Conservation (phyloP, 1,140 invertebrate genomes). For the Drosophila obscura region DNA sequence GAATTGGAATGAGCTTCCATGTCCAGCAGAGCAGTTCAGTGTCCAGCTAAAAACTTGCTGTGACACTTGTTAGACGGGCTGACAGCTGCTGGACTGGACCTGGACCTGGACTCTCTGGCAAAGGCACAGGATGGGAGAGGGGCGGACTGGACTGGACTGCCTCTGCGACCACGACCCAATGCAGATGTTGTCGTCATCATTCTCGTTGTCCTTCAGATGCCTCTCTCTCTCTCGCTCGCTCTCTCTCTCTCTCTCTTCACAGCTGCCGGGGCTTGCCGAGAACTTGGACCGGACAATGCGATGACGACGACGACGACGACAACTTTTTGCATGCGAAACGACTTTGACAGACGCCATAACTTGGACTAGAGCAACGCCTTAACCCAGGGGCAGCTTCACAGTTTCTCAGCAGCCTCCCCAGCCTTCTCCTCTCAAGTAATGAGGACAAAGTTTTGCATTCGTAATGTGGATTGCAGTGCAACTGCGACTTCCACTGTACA, state of each 20-base stretch:
- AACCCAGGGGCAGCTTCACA: constrained; percentile 68
- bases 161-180: constrained; percentile 47
- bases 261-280: constrained; percentile 53
- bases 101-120: constrained; percentile 11
- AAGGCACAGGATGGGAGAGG: constrained; percentile 22
- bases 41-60: constrained; percentile 68
- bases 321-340: constrained; percentile 71
- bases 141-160: neutral
- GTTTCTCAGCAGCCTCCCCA: constrained; percentile 4
- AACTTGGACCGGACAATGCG: constrained; percentile 52
- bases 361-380: constrained; percentile 75
- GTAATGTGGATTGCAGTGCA: constrained; percentile 56
- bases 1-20: constrained; percentile 31
- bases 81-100: constrained; percentile 62
- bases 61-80: constrained; percentile 80
- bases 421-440: constrained; percentile 54
- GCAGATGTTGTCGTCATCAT: constrained; percentile 72
- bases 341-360: constrained; percentile 82
- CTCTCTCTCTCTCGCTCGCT: too few species aligned
- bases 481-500: constrained; percentile 17
- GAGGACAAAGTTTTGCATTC: constrained; percentile 82
- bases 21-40: constrained; percentile 50
- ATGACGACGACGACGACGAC: constrained; percentile 64
- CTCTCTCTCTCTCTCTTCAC: constrained; percentile 16
- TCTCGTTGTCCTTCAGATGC: constrained; percentile 71